Evolutionary conservation across 2,888 invertebrate species (phyloP).

Genomic region (Subacronicta megacephala): DNA sequence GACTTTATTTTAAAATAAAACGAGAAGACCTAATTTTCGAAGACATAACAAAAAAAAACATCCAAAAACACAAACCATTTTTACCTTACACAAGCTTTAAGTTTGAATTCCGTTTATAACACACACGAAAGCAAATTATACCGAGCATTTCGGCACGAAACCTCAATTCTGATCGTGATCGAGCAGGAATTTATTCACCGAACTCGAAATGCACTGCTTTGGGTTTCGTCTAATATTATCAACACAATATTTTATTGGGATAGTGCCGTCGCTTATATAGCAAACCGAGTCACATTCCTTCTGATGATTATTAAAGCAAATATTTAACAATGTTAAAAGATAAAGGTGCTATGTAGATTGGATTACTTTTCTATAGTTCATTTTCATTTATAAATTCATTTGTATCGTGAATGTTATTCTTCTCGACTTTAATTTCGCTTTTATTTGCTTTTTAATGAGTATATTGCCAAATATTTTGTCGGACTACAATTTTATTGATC

Average conservation of each 20-base stretch:
- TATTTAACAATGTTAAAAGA: constrained; percentile 32
- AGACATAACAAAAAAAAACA: neutral
- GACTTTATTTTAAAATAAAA: too few species aligned
- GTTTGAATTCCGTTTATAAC: constrained; percentile 22
- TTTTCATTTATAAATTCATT: too few species aligned
- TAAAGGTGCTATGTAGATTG: neutral
- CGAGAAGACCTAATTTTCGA: too few species aligned
- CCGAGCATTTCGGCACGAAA: constrained; percentile 45
- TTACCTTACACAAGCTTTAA: constrained; percentile 12
- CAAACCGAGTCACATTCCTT: constrained; percentile 45
- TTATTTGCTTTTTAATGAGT: too few species aligned
- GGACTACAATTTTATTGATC: too few species aligned
- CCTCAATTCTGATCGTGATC: constrained; percentile 49
- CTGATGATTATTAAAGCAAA: constrained; percentile 48
- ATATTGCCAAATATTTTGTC: too few species aligned
- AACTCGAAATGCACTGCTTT: constrained; percentile 52
- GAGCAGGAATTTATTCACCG: constrained; percentile 54
- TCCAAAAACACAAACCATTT: neutral
- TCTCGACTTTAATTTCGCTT: too few species aligned
- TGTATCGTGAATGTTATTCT: too few species aligned
- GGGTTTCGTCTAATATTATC: constrained; percentile 45
- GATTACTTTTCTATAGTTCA: too few species aligned
- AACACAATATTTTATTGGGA: constrained; percentile 39
- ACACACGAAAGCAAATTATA: constrained; percentile 46
- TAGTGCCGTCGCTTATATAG: constrained; percentile 23